Evolutionary conservation across 2,113 vertebrate genomes (phyloP), one percentile per base, ranked within the genome.

Genomic region (Misgurnus anguillicaudatus): DNA sequence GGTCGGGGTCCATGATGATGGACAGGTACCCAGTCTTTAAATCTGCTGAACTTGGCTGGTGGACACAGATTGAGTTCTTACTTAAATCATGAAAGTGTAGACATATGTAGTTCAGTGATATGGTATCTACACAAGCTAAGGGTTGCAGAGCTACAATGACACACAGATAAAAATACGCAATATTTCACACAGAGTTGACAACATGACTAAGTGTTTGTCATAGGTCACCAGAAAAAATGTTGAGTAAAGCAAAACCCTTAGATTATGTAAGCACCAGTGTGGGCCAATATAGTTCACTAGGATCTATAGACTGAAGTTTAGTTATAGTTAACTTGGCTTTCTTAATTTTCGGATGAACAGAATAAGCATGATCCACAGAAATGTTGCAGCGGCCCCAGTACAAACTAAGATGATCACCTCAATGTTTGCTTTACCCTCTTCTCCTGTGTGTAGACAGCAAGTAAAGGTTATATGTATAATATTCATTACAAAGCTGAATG

Each of bases 281-380:
- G 21, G 14, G 48, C 21, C 0, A 0, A 55, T 11, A 16, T n/a
- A n/a, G n/a, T n/a, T n/a, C n/a, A n/a, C n/a, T n/a, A n/a, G n/a
- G n/a, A n/a, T n/a, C n/a, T n/a, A n/a, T n/a, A n/a, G n/a, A n/a
- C n/a, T n/a, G n/a, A n/a, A n/a, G 53, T 57, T 6, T 7, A 57
- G 6, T 57, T 19, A 19, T 6, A 19, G 17, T 57, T 9, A 57
- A 57, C n/a, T 91, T 87, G 96, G 95, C 94, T 96, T 98, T 82
- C 94, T 92, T 6, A 98, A 89, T 74, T 97, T 98, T 64, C 96
- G 93, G 48, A 97, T 97, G 85, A 97, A 95, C 7, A 98, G 91
- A 60, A 96, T 96, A 11, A 98, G 93, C 79, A 97, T 95, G 21
- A 98, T 92, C 96, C 96, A 98, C 85, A 98, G 95, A 87, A 97